Evolutionary conservation across 2,113 vertebrate species (phyloP).

Genomic region (Muntiacus muntjak): DNA sequence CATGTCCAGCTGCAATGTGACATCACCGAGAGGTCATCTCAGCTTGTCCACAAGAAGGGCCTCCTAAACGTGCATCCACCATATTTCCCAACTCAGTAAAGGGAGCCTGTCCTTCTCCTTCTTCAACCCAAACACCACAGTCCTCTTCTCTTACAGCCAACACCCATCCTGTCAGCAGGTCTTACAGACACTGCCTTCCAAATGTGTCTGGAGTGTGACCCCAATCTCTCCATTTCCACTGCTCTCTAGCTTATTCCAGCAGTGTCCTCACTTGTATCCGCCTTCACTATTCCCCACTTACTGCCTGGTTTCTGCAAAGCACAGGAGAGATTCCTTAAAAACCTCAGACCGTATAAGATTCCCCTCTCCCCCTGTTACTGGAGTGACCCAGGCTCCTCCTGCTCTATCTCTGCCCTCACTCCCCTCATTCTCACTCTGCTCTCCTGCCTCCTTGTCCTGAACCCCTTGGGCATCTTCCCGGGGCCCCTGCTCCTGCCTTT

Average conservation of each 20-base stretch:
- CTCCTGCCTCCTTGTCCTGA: too few species aligned
- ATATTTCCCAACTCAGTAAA: too few species aligned
- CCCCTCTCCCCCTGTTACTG: not conserved
- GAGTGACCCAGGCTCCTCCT: not conserved
- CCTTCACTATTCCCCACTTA: too few species aligned
- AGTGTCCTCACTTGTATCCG: rapidly evolving
- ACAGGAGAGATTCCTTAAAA: not conserved
- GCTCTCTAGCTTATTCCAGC: too few species aligned
- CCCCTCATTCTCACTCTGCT: too few species aligned
- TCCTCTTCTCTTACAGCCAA: not conserved
- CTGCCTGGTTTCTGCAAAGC: not conserved
- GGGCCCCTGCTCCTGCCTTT: rapidly evolving
- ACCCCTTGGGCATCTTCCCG: too few species aligned
- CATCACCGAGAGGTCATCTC: rapidly evolving
- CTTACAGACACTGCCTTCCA: not conserved
- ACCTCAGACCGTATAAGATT: not conserved
- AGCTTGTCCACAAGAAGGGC: rapidly evolving
- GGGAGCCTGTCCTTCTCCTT: not conserved
- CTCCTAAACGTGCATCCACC: rapidly evolving
- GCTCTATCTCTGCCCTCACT: rapidly evolving
- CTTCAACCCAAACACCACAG: rapidly evolving
- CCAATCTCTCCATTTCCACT: not conserved
- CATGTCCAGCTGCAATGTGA: not conserved
- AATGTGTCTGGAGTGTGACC: too few species aligned
- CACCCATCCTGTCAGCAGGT: rapidly evolving